These are phyloP conservation scores for Columba janthina DNA, from an alignment of 2,113 vertebrate genomes.

Conservation along the genomic window DNA sequence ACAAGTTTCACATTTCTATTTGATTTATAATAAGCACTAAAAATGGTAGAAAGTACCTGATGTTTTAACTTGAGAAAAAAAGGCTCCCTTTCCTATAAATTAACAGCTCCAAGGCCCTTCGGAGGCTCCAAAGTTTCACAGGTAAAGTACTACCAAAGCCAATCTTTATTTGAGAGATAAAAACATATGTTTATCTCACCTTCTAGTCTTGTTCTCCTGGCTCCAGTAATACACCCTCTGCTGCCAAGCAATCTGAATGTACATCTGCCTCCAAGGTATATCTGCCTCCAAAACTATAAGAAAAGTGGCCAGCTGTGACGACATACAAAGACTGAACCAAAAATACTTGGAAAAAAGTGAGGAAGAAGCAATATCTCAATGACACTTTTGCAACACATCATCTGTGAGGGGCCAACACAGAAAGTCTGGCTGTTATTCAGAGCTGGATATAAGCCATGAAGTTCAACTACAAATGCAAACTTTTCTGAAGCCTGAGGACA, in stretches of 20 bases:
- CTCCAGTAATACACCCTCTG: conserved; percentile 2
- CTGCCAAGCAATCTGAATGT: conserved; percentile 52
- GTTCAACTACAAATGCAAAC: conserved; percentile 42
- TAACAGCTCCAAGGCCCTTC: background rate
- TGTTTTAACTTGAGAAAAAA: background rate
- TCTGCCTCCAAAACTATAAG: conserved; percentile 1
- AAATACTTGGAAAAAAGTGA: conserved; percentile 35
- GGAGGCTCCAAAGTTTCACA: background rate
- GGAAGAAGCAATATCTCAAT: background rate
- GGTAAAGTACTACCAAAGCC: background rate
- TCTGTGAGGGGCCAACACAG: conserved; percentile 32
- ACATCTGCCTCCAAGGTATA: conserved; percentile 56
- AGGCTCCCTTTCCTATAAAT: background rate
- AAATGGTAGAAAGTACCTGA: background rate
- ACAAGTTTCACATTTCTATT: background rate
- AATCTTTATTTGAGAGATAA: conserved; percentile 38
- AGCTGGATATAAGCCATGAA: conserved; percentile 38
- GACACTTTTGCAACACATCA: background rate
- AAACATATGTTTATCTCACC: conserved; percentile 53
- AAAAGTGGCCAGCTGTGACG: conserved; percentile 48
- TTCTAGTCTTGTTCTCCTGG: conserved; percentile 53
- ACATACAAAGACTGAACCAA: conserved; percentile 25
- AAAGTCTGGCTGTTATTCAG: conserved; percentile 16
- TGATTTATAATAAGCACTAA: background rate
- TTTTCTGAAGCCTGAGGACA: conserved; percentile 9